A percentile compares a stretch with the other conserved stretches of the same genome.
phyloP scores from a whole-genome alignment of 2,888 invertebrate species.

The Anoplius nigerrimus region DNA sequence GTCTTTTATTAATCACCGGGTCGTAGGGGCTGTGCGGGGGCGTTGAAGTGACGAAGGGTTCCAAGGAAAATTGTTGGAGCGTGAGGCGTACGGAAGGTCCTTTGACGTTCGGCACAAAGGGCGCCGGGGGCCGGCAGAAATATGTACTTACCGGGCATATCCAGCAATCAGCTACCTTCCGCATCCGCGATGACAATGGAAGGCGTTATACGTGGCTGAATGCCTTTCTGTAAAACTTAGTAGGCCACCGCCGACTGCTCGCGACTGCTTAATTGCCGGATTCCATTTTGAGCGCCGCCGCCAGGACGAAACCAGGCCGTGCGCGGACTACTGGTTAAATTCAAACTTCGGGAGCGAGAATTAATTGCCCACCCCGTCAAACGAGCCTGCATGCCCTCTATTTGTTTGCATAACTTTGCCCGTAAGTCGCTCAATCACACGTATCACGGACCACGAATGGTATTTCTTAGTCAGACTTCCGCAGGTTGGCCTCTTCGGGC shows the following conservation, averaged over 20 bases:
- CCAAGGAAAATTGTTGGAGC: too few species aligned
- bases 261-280: slow-evolving; percentile 48
- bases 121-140: slow-evolving; percentile 20
- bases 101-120: background rate
- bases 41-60: too few species aligned
- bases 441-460: too few species aligned
- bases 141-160: slow-evolving; percentile 14
- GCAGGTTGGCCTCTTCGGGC: background rate
- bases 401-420: too few species aligned
- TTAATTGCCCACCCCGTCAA: too few species aligned
- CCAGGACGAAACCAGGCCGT: slow-evolving; percentile 19
- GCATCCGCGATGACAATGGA: slow-evolving; percentile 3
- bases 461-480: background rate
- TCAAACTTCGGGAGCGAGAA: too few species aligned
- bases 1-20: too few species aligned
- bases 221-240: slow-evolving; percentile 48
- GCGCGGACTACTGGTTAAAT: slow-evolving; percentile 19
- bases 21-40: too few species aligned
- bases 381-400: too few species aligned
- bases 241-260: slow-evolving; percentile 41
- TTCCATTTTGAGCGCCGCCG: slow-evolving; percentile 37
- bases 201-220: background rate
- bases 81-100: background rate
- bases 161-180: slow-evolving; percentile 38
- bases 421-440: too few species aligned